Evolutionary conservation across 2,888 invertebrate species (phyloP), one percentile per base, ranked within the genome.

Genomic region (Vannuccia rotundouncinata): DNA sequence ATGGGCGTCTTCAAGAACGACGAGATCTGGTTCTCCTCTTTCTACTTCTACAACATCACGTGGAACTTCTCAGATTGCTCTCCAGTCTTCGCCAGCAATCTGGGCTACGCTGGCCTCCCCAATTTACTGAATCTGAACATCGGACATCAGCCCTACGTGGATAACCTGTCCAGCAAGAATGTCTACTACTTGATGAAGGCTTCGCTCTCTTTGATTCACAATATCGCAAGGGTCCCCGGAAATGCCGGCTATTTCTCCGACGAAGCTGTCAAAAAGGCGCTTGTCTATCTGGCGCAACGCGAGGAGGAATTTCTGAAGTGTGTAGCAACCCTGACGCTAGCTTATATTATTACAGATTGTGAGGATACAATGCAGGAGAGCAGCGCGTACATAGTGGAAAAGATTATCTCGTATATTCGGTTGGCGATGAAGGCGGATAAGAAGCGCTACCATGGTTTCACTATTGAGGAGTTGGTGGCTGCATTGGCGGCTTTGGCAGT

Each of bases 1-100:
- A 83, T 85, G 73, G 87, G 87, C 1, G 85, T 86, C 45, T 87
- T 87, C 82, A 86, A 86, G 81, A 86, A 84, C 79, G 86, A 86
- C 77, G 85, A 85, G 60, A 84, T 87, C 74, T 87, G 86, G 87
- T 86, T 86, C 81, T 85, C 86, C 0, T 85, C 85, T 0, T 86
- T 86, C 82, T 86, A 86, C 82, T 84, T 85, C 1, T 85, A 85
- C 80, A 86, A 85, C 81, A 84, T 84, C 0, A 82, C 84, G 78
- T 87, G 86, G 87, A 87, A 87, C 81, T 87, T 84, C 81, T 84
- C 85, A 0, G 86, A 87, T 78, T 84, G 85, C 59, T 85, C 84
- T 73, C 82, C 83, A 2, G 83, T 84, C 25, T 83, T 86, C 13
- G 85, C 86, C 17, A 84, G 83, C 84, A n/a, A 85, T 84, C 27